These are phyloP conservation scores for Eurosta solidaginis DNA, from an alignment of 1,140 invertebrate genomes.

Conservation along the genomic window DNA sequence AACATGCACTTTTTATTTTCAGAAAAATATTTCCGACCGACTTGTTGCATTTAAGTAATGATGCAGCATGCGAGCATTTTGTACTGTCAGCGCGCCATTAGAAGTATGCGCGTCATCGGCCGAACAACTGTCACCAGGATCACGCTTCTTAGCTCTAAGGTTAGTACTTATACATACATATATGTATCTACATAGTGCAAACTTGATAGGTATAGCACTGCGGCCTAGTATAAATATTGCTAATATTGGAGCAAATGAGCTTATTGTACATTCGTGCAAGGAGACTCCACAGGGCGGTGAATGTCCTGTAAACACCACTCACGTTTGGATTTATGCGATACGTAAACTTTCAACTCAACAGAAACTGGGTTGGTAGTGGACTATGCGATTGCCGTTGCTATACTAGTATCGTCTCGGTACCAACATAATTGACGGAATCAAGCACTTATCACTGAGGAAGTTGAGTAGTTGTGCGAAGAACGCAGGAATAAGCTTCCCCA, in stretches of 20 bases:
- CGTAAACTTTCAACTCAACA: no score
- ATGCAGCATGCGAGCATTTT: constrained; percentile 62
- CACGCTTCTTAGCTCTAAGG: constrained; percentile 59
- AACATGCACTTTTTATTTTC: not conserved
- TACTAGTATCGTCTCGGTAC: no score
- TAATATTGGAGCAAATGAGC: not conserved
- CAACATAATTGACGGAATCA: no score
- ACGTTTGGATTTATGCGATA: no score
- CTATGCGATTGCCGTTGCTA: no score
- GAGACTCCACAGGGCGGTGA: no score
- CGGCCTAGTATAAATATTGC: not conserved
- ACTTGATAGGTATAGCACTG: not conserved
- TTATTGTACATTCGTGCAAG: not conserved
- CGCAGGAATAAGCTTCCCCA: no score
- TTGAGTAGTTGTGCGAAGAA: no score
- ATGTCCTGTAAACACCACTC: no score
- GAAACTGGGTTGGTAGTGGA: no score
- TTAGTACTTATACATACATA: no score
- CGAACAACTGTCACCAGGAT: constrained; percentile 60
- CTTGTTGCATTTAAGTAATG: constrained; percentile 59
- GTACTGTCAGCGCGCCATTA: constrained; percentile 61
- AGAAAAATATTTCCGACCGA: constrained; percentile 57
- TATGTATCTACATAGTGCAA: not conserved
- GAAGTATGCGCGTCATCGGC: constrained; percentile 61
- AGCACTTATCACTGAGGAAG: no score